Percentiles rank a stretch among this genome's conserved stretches.
phyloP scores from a whole-genome alignment of 2,888 invertebrate species.

The Hirtodrosophila cameraria region DNA sequence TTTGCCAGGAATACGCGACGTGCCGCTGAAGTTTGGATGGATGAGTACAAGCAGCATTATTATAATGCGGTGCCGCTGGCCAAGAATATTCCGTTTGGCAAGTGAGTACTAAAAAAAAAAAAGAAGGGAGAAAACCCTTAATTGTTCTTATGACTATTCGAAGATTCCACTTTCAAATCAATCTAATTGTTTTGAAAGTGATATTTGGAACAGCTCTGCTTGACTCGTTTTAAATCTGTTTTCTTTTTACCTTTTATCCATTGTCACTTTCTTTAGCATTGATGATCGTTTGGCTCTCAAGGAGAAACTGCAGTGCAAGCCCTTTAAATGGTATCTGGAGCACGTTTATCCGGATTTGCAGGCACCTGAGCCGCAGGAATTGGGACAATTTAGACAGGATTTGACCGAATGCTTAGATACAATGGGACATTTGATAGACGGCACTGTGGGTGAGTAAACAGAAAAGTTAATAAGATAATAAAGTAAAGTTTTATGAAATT shows the following conservation, averaged over 20 bases:
- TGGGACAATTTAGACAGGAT: conserved; percentile 91
- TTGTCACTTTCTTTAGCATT: conserved; percentile 87
- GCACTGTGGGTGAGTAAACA: conserved; percentile 88
- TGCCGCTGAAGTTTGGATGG: conserved; percentile 99
- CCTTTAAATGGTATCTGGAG: conserved; percentile 97
- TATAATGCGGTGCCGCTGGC: conserved; percentile 96
- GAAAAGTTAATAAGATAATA: not conserved
- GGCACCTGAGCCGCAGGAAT: conserved; percentile 87
- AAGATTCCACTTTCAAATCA: too few species aligned
- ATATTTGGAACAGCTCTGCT: too few species aligned
- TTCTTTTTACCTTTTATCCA: not conserved
- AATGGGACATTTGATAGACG: conserved; percentile 94
- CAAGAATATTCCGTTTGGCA: conserved; percentile 94
- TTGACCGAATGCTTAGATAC: conserved; percentile 94
- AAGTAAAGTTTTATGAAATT: not conserved
- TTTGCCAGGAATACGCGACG: conserved; percentile 97
- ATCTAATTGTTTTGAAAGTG: too few species aligned
- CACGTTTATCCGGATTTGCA: conserved; percentile 96
- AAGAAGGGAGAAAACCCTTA: too few species aligned
- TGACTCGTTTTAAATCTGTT: not conserved
- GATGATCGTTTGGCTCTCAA: conserved; percentile 92
- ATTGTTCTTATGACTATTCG: too few species aligned
- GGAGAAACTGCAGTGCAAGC: conserved; percentile 93
- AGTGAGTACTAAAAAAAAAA: conserved; percentile 86
- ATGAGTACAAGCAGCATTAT: conserved; percentile 98